Percentiles rank a stretch among this genome's conserved stretches.
These are phyloP conservation scores for Caenorhabditis zanzibari DNA, from an alignment of 2,888 invertebrate species.

Conservation along the genomic window DNA sequence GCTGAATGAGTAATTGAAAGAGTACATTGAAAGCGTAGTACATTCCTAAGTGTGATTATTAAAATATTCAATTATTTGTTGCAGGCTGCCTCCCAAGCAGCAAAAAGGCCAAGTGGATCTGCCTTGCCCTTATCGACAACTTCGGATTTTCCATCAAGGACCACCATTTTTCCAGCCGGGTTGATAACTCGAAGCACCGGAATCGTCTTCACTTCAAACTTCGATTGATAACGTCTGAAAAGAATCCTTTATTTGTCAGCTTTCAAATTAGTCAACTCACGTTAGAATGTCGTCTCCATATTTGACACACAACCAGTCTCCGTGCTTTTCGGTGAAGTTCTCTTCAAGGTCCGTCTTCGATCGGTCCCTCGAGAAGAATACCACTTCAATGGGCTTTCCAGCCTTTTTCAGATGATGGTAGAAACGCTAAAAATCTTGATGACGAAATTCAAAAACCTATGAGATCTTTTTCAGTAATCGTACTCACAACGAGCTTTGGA, in stretches of 20 bases:
- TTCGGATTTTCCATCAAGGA: conserved; percentile 83
- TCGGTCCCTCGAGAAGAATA: conserved; percentile 81
- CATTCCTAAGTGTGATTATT: too few relatives aligned
- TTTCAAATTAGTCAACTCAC: conserved; percentile 51
- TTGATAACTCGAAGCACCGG: conserved; percentile 85
- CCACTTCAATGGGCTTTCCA: conserved; percentile 80
- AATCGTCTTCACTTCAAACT: conserved; percentile 82
- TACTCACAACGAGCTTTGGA: conserved; percentile 79
- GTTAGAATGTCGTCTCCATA: conserved; percentile 79
- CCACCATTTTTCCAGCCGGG: conserved; percentile 84
- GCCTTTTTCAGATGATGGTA: conserved; percentile 77
- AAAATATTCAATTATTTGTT: conserved; percentile 29
- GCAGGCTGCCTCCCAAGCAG: conserved; percentile 71
- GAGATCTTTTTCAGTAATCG: too few relatives aligned
- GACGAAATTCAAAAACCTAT: neutral
- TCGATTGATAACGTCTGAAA: conserved; percentile 68
- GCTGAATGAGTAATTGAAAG: neutral
- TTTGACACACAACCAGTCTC: conserved; percentile 78
- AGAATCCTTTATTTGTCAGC: neutral
- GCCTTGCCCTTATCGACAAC: conserved; percentile 66
- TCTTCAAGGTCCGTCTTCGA: conserved; percentile 79
- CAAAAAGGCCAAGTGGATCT: conserved; percentile 69
- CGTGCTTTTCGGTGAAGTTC: conserved; percentile 82
- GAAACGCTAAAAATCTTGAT: conserved; percentile 72
- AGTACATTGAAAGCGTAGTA: neutral